These are phyloP conservation scores for Grammomys surdaster DNA, from an alignment of 2,113 vertebrate genomes.

Conservation along the genomic window DNA sequence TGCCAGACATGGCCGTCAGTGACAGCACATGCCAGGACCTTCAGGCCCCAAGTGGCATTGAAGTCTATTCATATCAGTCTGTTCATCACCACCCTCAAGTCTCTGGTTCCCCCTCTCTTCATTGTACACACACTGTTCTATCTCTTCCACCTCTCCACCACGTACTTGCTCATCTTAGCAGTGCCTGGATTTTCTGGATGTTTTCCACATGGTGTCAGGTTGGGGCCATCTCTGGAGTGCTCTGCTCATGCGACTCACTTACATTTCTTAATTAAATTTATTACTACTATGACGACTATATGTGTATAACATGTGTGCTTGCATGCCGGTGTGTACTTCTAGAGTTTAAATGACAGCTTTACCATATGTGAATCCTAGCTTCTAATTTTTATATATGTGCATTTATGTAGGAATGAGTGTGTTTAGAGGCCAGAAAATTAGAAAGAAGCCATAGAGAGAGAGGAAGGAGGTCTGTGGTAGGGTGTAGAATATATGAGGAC, in stretches of 20 bases:
- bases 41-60: background rate
- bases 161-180: background rate
- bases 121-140: background rate
- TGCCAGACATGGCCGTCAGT: background rate
- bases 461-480: background rate
- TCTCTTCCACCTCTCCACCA: background rate
- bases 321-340: background rate
- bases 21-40: background rate
- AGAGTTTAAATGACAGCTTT: background rate
- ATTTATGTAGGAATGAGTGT: background rate
- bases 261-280: background rate
- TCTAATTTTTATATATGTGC: background rate
- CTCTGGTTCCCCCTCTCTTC: background rate
- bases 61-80: background rate
- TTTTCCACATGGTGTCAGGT: too few relatives aligned
- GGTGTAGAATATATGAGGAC: background rate
- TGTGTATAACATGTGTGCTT: background rate
- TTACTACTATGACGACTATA: background rate
- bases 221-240: too few relatives aligned
- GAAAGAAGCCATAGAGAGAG: background rate
- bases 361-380: background rate
- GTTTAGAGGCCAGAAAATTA: background rate
- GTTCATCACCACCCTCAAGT: too few relatives aligned
- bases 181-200: too few relatives aligned
- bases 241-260: background rate